Conservation (phyloP, 2,113 vertebrate species). For the Campylorhamphus procurvoides region DNA sequence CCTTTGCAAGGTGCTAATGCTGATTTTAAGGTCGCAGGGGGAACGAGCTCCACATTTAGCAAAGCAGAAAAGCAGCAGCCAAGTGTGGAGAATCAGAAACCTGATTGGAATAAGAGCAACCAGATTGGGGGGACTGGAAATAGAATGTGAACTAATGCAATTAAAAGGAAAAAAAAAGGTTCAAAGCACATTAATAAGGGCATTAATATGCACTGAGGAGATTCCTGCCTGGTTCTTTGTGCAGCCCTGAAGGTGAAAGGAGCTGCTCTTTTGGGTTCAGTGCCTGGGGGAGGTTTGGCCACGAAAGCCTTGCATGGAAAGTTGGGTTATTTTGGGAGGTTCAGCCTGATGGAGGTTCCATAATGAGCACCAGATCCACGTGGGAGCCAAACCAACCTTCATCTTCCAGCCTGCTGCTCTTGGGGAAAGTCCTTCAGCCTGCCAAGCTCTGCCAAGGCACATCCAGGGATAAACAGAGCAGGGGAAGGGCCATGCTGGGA, state of each 20-base stretch:
- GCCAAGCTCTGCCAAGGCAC: not conserved
- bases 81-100: slow-evolving; percentile 28
- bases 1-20: not conserved
- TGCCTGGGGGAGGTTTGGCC: accelerated
- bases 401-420: accelerated
- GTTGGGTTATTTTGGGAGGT: not conserved
- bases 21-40: not conserved
- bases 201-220: not conserved
- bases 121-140: slow-evolving; percentile 32
- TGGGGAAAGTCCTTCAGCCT: not conserved
- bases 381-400: not conserved
- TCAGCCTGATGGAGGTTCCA: accelerated
- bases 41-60: not conserved
- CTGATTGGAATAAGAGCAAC: slow-evolving; percentile 26
- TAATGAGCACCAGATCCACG: accelerated
- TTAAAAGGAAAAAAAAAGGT: slow-evolving; percentile 11
- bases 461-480: too few species aligned
- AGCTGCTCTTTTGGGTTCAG: not conserved
- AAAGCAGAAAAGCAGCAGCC: slow-evolving; percentile 25
- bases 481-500: not conserved
- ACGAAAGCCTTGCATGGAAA: not conserved
- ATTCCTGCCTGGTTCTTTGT: not conserved
- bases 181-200: slow-evolving; percentile 13
- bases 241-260: not conserved
- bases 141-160: slow-evolving; percentile 19